Conservation (phyloP, 2,797 vertebrate genomes). For the Chiloscyllium punctatum region DNA sequence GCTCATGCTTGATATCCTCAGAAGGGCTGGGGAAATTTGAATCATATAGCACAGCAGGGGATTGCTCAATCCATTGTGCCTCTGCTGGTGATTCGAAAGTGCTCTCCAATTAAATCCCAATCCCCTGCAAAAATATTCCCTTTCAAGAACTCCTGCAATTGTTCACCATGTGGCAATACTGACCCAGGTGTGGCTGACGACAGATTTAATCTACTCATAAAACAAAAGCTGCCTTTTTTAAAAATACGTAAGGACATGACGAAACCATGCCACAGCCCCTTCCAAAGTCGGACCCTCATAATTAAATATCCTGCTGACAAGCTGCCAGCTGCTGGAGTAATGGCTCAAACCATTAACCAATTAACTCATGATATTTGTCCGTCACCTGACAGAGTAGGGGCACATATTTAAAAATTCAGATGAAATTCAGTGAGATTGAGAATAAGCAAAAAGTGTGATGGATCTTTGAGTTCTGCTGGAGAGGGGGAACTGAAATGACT, state of each 20-base stretch:
- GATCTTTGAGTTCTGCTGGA: background rate
- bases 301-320: background rate
- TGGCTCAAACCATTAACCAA: background rate
- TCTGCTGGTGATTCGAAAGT: background rate
- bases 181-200: background rate
- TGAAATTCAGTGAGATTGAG: background rate
- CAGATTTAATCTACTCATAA: background rate
- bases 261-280: background rate
- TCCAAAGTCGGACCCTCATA: background rate
- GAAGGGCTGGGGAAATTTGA: background rate
- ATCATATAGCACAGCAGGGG: background rate
- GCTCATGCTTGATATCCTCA: background rate
- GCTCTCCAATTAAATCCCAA: background rate
- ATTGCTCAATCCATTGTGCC: background rate
- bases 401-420: background rate
- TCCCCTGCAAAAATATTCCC: background rate
- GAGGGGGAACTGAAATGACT: background rate
- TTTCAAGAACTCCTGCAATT: background rate
- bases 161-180: background rate
- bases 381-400: background rate
- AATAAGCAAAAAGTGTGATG: background rate
- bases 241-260: background rate
- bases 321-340: background rate
- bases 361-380: background rate
- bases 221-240: background rate